Conservation (phyloP, 2,888 invertebrate species). For the Mesorhabditis belari region DNA sequence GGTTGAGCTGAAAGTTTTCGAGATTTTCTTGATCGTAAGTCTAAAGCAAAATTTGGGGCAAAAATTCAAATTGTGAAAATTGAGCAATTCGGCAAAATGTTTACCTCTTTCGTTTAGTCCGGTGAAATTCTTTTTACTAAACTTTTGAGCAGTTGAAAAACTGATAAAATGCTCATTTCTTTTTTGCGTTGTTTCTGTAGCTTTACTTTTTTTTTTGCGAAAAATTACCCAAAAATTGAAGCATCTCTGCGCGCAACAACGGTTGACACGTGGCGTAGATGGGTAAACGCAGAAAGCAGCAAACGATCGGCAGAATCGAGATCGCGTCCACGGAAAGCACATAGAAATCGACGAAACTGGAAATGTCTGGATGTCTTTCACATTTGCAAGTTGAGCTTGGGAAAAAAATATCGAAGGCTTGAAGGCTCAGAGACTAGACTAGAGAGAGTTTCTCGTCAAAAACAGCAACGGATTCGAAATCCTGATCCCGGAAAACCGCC, state of each 20-base stretch:
- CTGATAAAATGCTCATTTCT: not conserved
- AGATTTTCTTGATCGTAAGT: not conserved
- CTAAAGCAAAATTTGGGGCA: not conserved
- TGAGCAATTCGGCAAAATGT: not conserved
- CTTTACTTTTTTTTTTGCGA: not conserved
- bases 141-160: not conserved
- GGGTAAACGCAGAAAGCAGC: slow-evolving; percentile 32
- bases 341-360: slow-evolving; percentile 26
- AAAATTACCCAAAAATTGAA: slow-evolving; percentile 18
- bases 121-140: not conserved
- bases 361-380: too few species aligned
- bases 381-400: not conserved
- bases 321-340: slow-evolving; percentile 32
- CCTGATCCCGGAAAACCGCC: too few species aligned
- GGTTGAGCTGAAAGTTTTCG: slow-evolving; percentile 8
- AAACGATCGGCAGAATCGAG: slow-evolving; percentile 28
- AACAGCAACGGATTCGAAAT: too few species aligned
- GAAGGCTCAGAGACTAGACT: too few species aligned
- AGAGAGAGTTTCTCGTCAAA: too few species aligned
- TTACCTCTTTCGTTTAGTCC: too few species aligned
- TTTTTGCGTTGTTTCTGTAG: not conserved
- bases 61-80: not conserved
- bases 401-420: too few species aligned
- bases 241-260: slow-evolving; percentile 25
- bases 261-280: slow-evolving; percentile 35